These are phyloP conservation scores for Brachionus asplanchnoidis DNA, from an alignment of 1,140 invertebrate genomes.

Conservation along the genomic window DNA sequence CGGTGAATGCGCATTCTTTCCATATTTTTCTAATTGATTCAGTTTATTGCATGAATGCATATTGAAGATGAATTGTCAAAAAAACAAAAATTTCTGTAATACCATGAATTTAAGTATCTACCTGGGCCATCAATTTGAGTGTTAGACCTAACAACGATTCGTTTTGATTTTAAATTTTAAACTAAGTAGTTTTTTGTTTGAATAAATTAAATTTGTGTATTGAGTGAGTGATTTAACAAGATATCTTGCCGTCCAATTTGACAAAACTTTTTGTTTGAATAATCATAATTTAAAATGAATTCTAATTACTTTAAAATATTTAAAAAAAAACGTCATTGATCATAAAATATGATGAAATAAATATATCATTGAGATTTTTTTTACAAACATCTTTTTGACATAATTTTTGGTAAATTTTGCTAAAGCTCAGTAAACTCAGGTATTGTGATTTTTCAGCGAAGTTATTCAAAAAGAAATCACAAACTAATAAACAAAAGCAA, in stretches of 20 bases:
- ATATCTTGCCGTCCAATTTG: not conserved
- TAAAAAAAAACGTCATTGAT: not conserved
- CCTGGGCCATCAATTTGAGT: not conserved
- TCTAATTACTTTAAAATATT: not conserved
- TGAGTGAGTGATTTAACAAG: not conserved
- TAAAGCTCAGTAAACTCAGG: not conserved
- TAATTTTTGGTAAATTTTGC: not conserved
- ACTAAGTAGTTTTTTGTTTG: not conserved
- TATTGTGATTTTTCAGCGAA: not conserved
- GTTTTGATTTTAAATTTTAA: not conserved
- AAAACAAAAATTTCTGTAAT: not conserved
- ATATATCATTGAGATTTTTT: not conserved
- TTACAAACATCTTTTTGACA: not conserved
- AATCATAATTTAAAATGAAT: not conserved
- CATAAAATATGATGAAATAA: not conserved
- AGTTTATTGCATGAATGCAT: not conserved
- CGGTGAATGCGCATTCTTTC: not conserved
- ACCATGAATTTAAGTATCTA: not conserved
- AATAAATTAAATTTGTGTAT: not conserved
- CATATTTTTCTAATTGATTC: not conserved
- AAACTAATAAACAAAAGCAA: not conserved
- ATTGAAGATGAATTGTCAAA: not conserved
- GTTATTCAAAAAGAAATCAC: not conserved
- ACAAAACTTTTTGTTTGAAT: not conserved
- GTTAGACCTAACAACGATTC: not conserved